Evolutionary conservation across 2,888 invertebrate genomes (phyloP), one percentile per base, ranked within the genome.

Genomic region (Malthinus seriepunctatus): DNA sequence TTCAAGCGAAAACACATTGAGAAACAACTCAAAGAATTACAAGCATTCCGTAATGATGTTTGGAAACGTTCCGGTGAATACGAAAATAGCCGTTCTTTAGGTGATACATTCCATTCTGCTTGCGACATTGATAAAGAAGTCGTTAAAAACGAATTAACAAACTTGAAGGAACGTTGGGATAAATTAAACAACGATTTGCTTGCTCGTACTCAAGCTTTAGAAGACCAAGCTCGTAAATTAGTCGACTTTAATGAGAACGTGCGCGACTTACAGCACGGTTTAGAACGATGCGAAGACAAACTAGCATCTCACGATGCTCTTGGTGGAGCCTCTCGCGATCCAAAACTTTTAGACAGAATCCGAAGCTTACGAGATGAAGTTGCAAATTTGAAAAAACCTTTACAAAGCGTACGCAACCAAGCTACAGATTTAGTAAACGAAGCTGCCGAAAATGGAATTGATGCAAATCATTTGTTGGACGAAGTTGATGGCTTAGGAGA

Each of bases 21-120:
- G 73, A 90, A 90, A 67, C 94, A 95, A 74, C 81, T 97, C 3
- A 88, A 90, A 51, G 95, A 96, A 69, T 80, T 96, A 53, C 93
- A 95, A 71, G 86, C 86, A 47, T 91, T 97, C 82, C 87, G 95
- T 69, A 95, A 95, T 71, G 97, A 97, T 70, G 88, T 96, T 0
- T 92, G 95, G 89, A 93, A 95, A 77, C 92, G 91, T 71, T 91
- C 93, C 9, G 95, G 95, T 8, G 97, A 97, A 78, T 95, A 90
- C 71, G 97, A 97, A 72, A 93, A 91, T 76, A 90, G 91, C 66
- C 88, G 88, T 73, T 88, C 89, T 0, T 80, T 93, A 2, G 96
- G 96, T 1, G 95, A 95, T 70, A 88, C 92, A 0, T 93, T 97
- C 82, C 84, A 96, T 49, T 86, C 88, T 0, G 86, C 91, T 45